These are phyloP conservation scores for Platycnemis pennipes DNA, from an alignment of 2,888 invertebrate genomes.

Conservation along the genomic window DNA sequence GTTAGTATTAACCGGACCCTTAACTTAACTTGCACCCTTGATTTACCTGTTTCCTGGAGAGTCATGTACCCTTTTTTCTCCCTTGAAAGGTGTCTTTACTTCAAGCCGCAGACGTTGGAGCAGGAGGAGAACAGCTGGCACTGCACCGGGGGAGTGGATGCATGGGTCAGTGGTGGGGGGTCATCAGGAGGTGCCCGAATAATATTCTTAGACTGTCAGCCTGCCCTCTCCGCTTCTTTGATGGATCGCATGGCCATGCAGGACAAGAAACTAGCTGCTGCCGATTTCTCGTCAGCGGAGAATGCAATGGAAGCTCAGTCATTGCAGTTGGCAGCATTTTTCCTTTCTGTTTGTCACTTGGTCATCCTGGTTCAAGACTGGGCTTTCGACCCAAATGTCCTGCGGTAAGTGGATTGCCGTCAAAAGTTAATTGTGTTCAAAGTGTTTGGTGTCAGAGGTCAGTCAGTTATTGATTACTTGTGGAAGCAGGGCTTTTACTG, in stretches of 20 bases:
- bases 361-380: slow-evolving; percentile 94
- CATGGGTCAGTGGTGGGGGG: slow-evolving; percentile 83
- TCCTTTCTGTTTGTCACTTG: slow-evolving; percentile 95
- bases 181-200: slow-evolving; percentile 82
- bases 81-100: slow-evolving; percentile 72
- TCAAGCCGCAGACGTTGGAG: slow-evolving; percentile 82
- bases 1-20: too few species aligned
- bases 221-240: slow-evolving; percentile 85
- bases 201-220: slow-evolving; percentile 93
- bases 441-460: too few species aligned
- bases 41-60: too few species aligned
- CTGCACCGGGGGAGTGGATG: slow-evolving; percentile 87
- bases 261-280: slow-evolving; percentile 78
- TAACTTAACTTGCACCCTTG: too few species aligned
- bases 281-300: slow-evolving; percentile 84
- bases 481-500: too few species aligned
- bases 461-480: too few species aligned
- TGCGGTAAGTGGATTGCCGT: slow-evolving; percentile 82
- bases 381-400: slow-evolving; percentile 90
- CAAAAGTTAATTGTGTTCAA: neutral
- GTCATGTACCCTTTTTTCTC: neutral
- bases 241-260: slow-evolving; percentile 84
- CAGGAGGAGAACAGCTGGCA: slow-evolving; percentile 86
- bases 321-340: slow-evolving; percentile 89
- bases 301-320: slow-evolving; percentile 85